phyloP scores from a whole-genome alignment of 2,797 vertebrate genomes.

The Urocyon cinereoargenteus region DNA sequence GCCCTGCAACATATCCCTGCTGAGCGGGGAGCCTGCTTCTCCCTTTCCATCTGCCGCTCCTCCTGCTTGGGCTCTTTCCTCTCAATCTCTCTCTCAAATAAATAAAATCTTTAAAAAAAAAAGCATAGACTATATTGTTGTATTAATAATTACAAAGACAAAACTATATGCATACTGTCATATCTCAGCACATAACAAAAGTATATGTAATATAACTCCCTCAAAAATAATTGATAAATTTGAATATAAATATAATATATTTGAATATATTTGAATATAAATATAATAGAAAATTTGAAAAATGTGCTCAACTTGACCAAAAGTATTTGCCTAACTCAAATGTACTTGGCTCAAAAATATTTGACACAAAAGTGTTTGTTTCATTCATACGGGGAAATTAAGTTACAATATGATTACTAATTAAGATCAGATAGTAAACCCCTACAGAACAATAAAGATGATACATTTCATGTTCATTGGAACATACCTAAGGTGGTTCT shows the following conservation, averaged over 20 bases:
- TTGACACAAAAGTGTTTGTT: neutral
- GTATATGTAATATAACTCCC: neutral
- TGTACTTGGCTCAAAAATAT: neutral
- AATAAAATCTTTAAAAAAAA: neutral
- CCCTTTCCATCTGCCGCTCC: too few relatives aligned
- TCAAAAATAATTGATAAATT: too few relatives aligned
- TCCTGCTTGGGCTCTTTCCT: too few relatives aligned
- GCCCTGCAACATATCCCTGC: too few relatives aligned
- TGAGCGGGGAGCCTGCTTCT: too few relatives aligned
- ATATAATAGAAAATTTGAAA: neutral
- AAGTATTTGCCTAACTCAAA: neutral
- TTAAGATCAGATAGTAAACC: neutral
- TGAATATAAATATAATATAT: too few relatives aligned
- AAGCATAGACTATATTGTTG: neutral
- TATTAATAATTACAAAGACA: neutral
- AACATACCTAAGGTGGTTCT: neutral
- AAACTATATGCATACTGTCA: neutral
- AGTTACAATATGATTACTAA: neutral
- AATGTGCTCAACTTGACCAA: neutral
- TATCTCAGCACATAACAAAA: neutral
- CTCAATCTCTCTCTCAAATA: too few relatives aligned
- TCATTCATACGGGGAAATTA: neutral
- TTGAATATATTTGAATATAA: too few relatives aligned
- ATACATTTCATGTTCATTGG: neutral
- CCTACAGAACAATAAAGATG: neutral